Percentiles rank a stretch among this genome's conserved stretches.
phyloP scores from a whole-genome alignment of 2,888 invertebrate species.

The Myopa tessellatipennis region DNA sequence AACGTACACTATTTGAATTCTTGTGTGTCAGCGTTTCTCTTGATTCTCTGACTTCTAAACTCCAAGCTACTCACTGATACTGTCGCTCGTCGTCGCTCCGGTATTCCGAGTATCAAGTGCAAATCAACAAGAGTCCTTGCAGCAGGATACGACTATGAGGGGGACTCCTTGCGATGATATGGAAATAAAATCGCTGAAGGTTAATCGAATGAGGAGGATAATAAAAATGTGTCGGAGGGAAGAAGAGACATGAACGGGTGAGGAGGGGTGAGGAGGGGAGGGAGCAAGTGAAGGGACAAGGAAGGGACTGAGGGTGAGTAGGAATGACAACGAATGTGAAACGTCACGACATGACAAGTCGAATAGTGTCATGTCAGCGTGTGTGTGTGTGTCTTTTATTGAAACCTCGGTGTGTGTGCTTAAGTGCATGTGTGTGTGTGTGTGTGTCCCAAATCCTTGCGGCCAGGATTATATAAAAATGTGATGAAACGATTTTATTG shows the following conservation, averaged over 20 bases:
- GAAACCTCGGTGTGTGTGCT: neutral
- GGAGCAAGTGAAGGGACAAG: neutral
- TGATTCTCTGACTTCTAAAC: neutral
- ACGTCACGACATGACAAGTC: conserved; percentile 33
- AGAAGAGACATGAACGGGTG: neutral
- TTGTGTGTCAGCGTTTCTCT: neutral
- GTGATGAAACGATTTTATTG: conserved; percentile 42
- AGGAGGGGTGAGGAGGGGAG: neutral
- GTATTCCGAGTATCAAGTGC: neutral
- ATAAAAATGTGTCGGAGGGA: neutral
- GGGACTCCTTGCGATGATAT: neutral
- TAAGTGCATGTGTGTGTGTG: neutral
- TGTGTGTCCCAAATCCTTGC: conserved; percentile 9
- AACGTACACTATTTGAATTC: neutral
- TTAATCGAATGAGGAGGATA: neutral
- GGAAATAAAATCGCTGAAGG: neutral
- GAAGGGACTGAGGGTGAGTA: neutral
- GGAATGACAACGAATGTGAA: conserved; percentile 12
- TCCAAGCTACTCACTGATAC: too few species aligned
- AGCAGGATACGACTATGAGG: neutral
- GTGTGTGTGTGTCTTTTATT: neutral
- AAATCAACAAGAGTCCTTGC: neutral
- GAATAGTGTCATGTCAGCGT: conserved; percentile 16
- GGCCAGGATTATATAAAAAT: conserved; percentile 40
- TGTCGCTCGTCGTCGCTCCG: neutral